phyloP scores from a whole-genome alignment of 2,888 invertebrate species.

The Tachina grossa region DNA sequence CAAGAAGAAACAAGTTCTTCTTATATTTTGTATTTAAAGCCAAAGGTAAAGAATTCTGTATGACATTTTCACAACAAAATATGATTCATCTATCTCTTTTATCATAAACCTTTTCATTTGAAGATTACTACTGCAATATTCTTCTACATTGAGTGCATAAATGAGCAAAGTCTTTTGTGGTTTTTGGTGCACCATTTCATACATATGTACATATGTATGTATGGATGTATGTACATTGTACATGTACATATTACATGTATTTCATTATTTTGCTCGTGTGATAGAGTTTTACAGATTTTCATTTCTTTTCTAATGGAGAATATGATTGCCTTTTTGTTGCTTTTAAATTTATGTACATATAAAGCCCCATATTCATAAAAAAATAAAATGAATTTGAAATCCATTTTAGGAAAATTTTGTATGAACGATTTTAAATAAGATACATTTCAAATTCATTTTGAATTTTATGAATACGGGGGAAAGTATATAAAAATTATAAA shows the following conservation, averaged over 20 bases:
- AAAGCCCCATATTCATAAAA: no score
- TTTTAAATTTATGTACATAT: neutral
- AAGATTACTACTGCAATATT: neutral
- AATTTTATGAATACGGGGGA: no score
- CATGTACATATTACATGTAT: neutral
- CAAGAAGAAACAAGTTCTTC: neutral
- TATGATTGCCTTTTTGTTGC: neutral
- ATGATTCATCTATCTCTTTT: neutral
- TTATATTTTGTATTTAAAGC: neutral
- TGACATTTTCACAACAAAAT: conserved; percentile 1
- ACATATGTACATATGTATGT: neutral
- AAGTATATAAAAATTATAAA: no score
- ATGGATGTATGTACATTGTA: neutral
- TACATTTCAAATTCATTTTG: no score
- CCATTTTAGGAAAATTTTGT: no score
- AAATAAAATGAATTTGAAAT: no score
- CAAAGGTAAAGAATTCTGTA: conserved; percentile 14
- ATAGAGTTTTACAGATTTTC: neutral
- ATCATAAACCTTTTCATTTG: neutral
- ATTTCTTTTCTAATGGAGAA: neutral
- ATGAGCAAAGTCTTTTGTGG: neutral
- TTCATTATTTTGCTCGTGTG: neutral
- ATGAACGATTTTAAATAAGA: no score
- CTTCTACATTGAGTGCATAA: no score
- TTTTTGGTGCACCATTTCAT: neutral